phyloP scores from a whole-genome alignment of 2,113 vertebrate species.

The Rhinogobius similis region DNA sequence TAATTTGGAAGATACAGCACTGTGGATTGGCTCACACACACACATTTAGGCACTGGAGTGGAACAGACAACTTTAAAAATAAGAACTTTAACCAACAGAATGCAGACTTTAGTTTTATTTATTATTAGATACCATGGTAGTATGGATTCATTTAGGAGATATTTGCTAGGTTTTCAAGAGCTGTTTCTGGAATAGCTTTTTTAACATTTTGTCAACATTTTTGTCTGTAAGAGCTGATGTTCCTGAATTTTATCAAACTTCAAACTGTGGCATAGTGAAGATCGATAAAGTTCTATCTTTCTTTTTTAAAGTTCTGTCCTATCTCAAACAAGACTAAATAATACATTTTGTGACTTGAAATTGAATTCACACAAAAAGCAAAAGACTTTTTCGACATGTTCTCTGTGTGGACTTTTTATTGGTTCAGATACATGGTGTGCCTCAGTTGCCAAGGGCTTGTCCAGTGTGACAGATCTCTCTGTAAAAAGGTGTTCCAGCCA shows the following conservation, averaged over 20 bases:
- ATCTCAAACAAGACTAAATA: background rate
- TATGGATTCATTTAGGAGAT: background rate
- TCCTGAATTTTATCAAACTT: background rate
- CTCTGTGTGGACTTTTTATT: constrained; percentile 10
- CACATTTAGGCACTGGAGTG: background rate
- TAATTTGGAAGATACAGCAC: constrained; percentile 57
- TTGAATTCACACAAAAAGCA: constrained; percentile 6
- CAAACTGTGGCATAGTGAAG: background rate
- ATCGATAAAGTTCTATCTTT: no score
- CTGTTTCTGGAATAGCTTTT: background rate
- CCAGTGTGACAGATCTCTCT: constrained; percentile 12
- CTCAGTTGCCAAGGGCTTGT: constrained; percentile 9
- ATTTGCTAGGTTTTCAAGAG: no score
- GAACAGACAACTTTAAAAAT: constrained; percentile 6
- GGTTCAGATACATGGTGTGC: constrained; percentile 23
- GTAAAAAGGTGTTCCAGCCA: background rate
- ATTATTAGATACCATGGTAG: background rate
- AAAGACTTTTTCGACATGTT: background rate
- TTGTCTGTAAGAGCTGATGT: background rate
- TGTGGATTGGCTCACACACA: constrained; percentile 28
- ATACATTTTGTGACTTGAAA: background rate
- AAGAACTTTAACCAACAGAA: background rate
- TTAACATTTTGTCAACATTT: background rate
- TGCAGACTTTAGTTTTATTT: background rate
- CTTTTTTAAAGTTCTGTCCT: no score